A percentile compares a stretch with the other conserved stretches of the same genome.
Conservation (phyloP, 2,888 invertebrate genomes). For the Hirtodrosophila duncani region DNA sequence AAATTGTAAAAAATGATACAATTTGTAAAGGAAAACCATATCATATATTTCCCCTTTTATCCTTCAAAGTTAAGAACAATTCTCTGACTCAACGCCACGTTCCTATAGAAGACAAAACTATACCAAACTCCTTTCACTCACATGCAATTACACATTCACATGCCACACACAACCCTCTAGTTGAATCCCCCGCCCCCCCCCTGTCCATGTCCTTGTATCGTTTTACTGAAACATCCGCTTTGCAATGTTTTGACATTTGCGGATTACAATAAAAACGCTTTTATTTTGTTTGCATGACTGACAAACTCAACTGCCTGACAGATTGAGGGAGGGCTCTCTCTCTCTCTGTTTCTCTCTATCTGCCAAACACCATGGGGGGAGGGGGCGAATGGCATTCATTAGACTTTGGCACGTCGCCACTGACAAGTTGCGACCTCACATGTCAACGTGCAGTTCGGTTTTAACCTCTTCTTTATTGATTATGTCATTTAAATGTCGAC, state of each 20-base stretch:
- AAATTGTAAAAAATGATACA: no score
- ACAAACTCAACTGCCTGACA: slow-evolving; percentile 8
- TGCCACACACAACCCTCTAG: no score
- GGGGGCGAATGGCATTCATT: slow-evolving; percentile 50
- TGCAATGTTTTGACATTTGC: slow-evolving; percentile 62
- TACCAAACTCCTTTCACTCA: no score
- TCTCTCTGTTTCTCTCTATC: no score
- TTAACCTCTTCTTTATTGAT: slow-evolving; percentile 54
- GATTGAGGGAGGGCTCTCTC: slow-evolving; percentile 4
- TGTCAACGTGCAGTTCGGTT: slow-evolving; percentile 56
- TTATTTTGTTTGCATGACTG: slow-evolving; percentile 56
- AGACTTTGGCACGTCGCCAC: slow-evolving; percentile 42
- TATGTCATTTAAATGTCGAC: slow-evolving; percentile 28
- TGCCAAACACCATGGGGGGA: no score
- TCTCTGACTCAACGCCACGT: no score
- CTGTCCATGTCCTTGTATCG: slow-evolving; percentile 18
- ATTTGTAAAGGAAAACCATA: no score
- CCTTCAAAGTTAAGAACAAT: no score
- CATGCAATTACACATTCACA: slow-evolving; percentile 32
- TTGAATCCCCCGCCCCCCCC: no score
- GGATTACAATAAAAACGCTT: slow-evolving; percentile 66
- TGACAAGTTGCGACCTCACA: slow-evolving; percentile 46
- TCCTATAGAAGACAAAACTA: no score
- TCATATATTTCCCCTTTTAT: no score
- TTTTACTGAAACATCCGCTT: slow-evolving; percentile 48